Base-by-base conservation (phyloP, 2,797 vertebrate species). In the Platyrinchus mystaceus region DNA sequence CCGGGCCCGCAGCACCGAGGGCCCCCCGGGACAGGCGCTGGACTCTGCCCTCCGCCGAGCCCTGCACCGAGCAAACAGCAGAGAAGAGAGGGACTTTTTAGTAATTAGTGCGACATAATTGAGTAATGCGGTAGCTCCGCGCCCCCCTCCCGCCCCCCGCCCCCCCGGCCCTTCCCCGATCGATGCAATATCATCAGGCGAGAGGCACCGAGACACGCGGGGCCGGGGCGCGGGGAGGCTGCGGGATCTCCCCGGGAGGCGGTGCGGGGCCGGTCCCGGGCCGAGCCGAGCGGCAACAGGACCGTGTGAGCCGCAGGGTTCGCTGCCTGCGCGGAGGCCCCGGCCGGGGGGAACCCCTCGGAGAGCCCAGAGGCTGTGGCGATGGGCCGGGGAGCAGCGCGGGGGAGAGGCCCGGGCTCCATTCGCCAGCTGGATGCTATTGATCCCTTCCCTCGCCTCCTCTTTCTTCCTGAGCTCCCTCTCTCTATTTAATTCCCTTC, bases 41-140 rank as follows among this genome's bases (percentile, higher is more conserved):
- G 59, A 47, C 77, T 84, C 70, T 90, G 92, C 80, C 75, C 89
- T 75, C 52, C 23, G 26, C 75, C 47, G 66, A 87, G 92, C 83
- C 69, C 55, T 30, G 27, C 52, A 34, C 62, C 34, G 58, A 78
- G 53, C 47, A 67, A 85, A 70, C 36, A 26, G 60, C 75, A 76
- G 62, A 73, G 68, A 63, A 60, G 16, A 79, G 55, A 94, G 53
- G 32, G 76, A 94, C 91, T 81, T 94, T 95, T 97, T 90, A 94
- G 96, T 97, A 98, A 98, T 98, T 98, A 98, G 97, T 97, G 96
- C 95, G 96, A 97, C 94, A 95, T 97, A 97, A 98, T 95, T 96
- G 98, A 97, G 96, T 96, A 60, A 71, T 44, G 70, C 50, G 32
- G 87, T 90, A 84, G 95, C 88, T 47, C 87, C 90, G 58, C 15